phyloP scores from a whole-genome alignment of 2,888 invertebrate species.

The Stenichneumon culpator region DNA sequence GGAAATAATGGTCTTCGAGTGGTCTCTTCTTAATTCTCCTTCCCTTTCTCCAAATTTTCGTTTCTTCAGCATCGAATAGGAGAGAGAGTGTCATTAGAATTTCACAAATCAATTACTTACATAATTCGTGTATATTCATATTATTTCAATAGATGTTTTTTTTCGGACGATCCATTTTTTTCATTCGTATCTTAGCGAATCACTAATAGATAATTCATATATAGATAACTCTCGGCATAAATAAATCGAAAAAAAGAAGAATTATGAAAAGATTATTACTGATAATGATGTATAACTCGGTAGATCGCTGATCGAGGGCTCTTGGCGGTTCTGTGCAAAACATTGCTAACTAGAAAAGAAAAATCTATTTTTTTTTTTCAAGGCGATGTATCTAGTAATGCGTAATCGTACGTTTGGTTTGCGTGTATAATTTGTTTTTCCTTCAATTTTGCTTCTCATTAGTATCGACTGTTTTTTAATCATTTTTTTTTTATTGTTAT shows the following conservation, averaged over 20 bases:
- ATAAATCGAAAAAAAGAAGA: constrained; percentile 73
- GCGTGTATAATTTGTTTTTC: constrained; percentile 18
- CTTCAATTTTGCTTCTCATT: constrained; percentile 17
- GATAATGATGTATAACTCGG: constrained; percentile 66
- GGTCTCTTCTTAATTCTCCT: constrained; percentile 1
- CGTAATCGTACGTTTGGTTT: neutral
- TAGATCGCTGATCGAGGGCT: constrained; percentile 47
- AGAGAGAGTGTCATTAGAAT: constrained; percentile 64
- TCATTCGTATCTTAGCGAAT: constrained; percentile 62
- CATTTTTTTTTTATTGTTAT: constrained; percentile 58
- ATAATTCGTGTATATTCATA: constrained; percentile 72
- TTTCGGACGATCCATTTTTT: constrained; percentile 43
- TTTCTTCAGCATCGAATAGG: neutral
- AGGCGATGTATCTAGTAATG: constrained; percentile 15
- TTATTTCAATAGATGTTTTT: constrained; percentile 66
- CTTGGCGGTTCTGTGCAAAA: constrained; percentile 36
- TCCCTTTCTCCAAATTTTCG: neutral
- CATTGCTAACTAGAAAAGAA: constrained; percentile 28
- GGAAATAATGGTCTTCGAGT: constrained; percentile 2
- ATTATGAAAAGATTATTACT: constrained; percentile 55
- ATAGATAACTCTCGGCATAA: constrained; percentile 76
- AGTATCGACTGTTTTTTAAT: constrained; percentile 31
- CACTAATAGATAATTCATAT: constrained; percentile 68
- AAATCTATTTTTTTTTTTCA: constrained; percentile 6
- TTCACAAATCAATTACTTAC: constrained; percentile 73